phyloP scores from a whole-genome alignment of 2,888 invertebrate species.

The Apamea epomidion region DNA sequence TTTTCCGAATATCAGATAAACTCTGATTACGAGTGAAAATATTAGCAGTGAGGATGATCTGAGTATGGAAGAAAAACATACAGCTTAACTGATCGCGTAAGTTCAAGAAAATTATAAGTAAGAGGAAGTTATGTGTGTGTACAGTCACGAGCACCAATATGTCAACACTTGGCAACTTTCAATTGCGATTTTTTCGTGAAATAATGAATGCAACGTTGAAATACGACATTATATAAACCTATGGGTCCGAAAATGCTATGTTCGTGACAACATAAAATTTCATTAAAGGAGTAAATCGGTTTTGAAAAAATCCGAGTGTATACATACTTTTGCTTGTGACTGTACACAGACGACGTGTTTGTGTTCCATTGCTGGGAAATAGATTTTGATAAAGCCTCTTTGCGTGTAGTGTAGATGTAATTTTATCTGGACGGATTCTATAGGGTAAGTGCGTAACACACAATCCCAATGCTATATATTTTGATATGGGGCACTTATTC shows the following conservation, averaged over 20 bases:
- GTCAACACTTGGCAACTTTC: too few species aligned
- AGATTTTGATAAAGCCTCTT: neutral
- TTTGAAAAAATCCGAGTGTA: too few species aligned
- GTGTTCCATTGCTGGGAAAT: constrained; percentile 15
- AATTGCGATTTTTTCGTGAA: too few species aligned
- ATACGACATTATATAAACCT: too few species aligned
- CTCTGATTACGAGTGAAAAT: constrained; percentile 35
- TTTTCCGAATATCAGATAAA: constrained; percentile 25
- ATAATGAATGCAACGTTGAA: too few species aligned
- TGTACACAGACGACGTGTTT: constrained; percentile 21
- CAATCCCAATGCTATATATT: neutral
- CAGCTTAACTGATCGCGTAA: constrained; percentile 28
- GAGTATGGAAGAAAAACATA: constrained; percentile 36
- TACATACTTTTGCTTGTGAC: too few species aligned
- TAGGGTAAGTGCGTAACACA: neutral
- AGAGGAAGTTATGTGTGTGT: constrained; percentile 23
- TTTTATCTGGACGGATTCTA: too few species aligned
- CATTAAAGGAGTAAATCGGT: too few species aligned
- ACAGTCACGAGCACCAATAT: too few species aligned
- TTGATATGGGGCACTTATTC: neutral
- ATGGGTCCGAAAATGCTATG: too few species aligned
- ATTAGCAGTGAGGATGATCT: constrained; percentile 34
- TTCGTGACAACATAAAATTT: too few species aligned
- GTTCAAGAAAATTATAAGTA: constrained; percentile 39
- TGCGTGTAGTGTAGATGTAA: neutral